A percentile compares a stretch with the other conserved stretches of the same genome.
phyloP scores from a whole-genome alignment of 2,797 vertebrate species.

The Zenarchopterus dispar region DNA sequence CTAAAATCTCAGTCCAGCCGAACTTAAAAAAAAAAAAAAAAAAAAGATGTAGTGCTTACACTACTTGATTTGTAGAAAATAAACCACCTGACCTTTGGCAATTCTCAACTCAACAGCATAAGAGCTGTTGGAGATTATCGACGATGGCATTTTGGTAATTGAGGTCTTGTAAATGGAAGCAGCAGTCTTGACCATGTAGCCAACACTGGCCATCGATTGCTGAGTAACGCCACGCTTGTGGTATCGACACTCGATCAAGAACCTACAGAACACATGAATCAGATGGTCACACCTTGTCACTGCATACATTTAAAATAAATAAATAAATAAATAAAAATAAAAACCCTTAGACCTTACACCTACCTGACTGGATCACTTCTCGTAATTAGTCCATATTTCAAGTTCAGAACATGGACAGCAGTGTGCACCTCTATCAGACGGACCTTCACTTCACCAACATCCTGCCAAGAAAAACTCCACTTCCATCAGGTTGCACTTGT shows the following conservation, averaged over 20 bases:
- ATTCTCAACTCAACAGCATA: conserved; percentile 72
- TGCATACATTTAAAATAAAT: too few relatives aligned
- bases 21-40: too few relatives aligned
- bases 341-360: background rate
- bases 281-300: too few relatives aligned
- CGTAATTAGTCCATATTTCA: conserved; percentile 77
- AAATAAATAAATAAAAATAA: too few relatives aligned
- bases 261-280: conserved; percentile 42
- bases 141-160: conserved; percentile 42
- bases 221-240: background rate
- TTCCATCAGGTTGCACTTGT: background rate
- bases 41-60: accelerated
- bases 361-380: conserved; percentile 71
- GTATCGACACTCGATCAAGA: conserved; percentile 81
- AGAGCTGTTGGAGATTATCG: conserved; percentile 36
- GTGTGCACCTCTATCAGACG: conserved; percentile 77
- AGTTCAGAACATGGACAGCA: conserved; percentile 36
- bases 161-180: background rate
- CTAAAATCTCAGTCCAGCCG: background rate
- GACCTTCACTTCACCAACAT: conserved; percentile 55
- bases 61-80: background rate
- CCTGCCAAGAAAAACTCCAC: conserved; percentile 39
- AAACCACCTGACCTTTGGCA: conserved; percentile 62
- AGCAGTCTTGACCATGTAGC: conserved; percentile 74
- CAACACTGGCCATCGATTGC: conserved; percentile 47